Evolutionary conservation across 2,113 vertebrate genomes (phyloP).

Genomic region (Paratilapia polleni): DNA sequence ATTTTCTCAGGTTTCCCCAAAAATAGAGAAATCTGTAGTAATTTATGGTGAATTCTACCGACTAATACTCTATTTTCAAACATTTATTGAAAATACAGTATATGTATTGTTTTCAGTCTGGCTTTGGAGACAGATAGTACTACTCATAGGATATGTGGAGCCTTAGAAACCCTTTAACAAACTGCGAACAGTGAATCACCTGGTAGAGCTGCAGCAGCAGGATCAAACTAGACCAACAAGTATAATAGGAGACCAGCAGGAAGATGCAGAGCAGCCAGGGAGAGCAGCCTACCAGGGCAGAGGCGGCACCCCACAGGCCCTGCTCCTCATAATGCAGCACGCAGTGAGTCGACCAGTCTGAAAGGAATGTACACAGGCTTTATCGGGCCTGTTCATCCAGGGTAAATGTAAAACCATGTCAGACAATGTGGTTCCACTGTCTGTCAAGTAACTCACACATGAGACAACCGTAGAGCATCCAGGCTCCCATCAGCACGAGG

Average conservation of each 20-base stretch:
- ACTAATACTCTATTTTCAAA: background rate
- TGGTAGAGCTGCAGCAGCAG: slow-evolving; percentile 91
- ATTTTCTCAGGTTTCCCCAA: background rate
- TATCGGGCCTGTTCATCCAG: no score
- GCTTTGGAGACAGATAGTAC: background rate
- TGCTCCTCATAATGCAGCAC: slow-evolving; percentile 77
- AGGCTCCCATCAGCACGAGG: slow-evolving; percentile 79
- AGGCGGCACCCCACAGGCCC: slow-evolving; percentile 81
- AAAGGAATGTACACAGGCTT: background rate
- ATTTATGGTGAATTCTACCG: background rate
- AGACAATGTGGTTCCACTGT: rapidly evolving
- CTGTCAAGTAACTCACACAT: slow-evolving; percentile 83
- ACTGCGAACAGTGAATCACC: slow-evolving; percentile 66
- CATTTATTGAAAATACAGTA: background rate
- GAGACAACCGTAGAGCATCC: slow-evolving; percentile 86
- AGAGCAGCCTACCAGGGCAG: slow-evolving; percentile 83
- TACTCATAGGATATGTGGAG: background rate
- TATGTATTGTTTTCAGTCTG: background rate
- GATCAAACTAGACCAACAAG: slow-evolving; percentile 81
- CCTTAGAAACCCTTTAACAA: background rate
- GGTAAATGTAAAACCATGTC: background rate
- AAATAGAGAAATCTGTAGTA: background rate
- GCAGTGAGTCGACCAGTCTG: slow-evolving; percentile 90
- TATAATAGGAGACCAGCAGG: slow-evolving; percentile 82
- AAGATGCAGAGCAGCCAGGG: slow-evolving; percentile 90